Conservation (phyloP, 64 coral and sea anemone genomes). For the Anthopleura sola region DNA sequence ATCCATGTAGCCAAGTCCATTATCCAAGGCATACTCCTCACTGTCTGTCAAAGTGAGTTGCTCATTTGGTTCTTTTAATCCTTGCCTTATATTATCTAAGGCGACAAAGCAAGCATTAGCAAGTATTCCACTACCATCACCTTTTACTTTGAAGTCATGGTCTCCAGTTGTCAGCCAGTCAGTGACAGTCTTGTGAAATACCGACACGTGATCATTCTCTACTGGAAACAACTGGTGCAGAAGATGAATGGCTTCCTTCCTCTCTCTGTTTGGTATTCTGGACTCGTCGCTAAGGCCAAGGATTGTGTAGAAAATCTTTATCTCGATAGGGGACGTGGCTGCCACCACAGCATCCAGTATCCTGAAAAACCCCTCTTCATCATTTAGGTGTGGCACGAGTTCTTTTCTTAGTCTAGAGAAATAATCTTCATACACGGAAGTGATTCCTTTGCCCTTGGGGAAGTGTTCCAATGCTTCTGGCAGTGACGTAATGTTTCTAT, state of each 20-base stretch:
- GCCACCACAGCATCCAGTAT: slow-evolving; percentile 21
- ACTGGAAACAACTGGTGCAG: slow-evolving; percentile 14
- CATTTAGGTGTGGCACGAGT: neutral
- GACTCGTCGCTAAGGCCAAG: neutral
- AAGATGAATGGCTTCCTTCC: neutral
- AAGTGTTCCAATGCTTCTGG: neutral
- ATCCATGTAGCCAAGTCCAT: neutral
- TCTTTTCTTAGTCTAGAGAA: neutral
- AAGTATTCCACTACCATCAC: slow-evolving; percentile 20
- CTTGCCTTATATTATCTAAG: neutral
- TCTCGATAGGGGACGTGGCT: slow-evolving; percentile 30
- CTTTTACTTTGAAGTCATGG: neutral
- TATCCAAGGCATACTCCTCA: neutral
- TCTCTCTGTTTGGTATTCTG: neutral
- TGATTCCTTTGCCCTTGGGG: neutral
- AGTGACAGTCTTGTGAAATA: slow-evolving; percentile 37
- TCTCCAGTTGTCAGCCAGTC: slow-evolving; percentile 29
- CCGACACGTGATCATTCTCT: neutral
- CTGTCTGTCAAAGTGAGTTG: neutral
- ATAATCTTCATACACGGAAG: neutral
- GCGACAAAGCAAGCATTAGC: neutral
- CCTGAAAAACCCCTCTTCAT: neutral
- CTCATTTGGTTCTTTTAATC: too few relatives aligned
- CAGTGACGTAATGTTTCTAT: neutral
- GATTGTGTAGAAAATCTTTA: slow-evolving; percentile 16